Conservation (phyloP, 2,113 vertebrate genomes). For the Microtus ochrogaster region DNA sequence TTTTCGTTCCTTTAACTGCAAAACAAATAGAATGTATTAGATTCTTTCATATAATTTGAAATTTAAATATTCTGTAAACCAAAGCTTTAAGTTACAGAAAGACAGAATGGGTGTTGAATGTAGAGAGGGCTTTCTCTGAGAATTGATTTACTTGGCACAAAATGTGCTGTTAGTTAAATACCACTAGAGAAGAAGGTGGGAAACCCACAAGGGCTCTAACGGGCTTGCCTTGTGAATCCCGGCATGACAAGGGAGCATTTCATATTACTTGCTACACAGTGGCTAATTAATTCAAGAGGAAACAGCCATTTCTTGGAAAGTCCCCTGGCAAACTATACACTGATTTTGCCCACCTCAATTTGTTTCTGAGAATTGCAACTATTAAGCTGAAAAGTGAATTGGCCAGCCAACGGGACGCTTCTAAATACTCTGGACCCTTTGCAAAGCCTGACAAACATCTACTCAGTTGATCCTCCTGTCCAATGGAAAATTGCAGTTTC, state of each 20-base stretch:
- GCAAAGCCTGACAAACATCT: not conserved
- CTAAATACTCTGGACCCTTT: slow-evolving; percentile 22
- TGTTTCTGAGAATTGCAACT: not conserved
- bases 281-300: not conserved
- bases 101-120: not conserved
- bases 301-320: slow-evolving; percentile 11
- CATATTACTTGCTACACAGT: not conserved
- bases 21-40: not conserved
- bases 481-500: slow-evolving; percentile 26
- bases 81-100: not conserved
- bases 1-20: not conserved
- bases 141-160: not conserved
- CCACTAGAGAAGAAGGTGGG: not conserved
- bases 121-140: not conserved
- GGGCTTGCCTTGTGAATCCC: not conserved
- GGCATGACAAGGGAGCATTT: not conserved
- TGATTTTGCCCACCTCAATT: not conserved
- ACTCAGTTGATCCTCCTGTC: not conserved
- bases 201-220: not conserved
- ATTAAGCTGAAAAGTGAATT: slow-evolving; percentile 42
- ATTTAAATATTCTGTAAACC: not conserved
- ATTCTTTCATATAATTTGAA: not conserved
- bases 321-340: not conserved
- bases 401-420: not conserved
- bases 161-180: not conserved